Percentiles rank a stretch among this genome's conserved stretches.
phyloP scores from a whole-genome alignment of 2,888 invertebrate species.

The Herminia tarsipennalis region DNA sequence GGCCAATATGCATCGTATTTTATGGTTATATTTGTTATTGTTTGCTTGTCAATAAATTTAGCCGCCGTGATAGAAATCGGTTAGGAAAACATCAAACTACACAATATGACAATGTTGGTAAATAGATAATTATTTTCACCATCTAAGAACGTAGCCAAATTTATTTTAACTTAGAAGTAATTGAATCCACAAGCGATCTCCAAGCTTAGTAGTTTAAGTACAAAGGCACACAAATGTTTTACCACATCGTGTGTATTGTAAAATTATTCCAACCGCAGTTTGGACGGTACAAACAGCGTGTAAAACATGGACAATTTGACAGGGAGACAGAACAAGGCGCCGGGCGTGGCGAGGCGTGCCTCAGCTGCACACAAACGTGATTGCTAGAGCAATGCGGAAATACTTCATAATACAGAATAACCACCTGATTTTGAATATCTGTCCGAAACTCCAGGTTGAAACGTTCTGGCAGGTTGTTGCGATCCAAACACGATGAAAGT shows the following conservation, averaged over 20 bases:
- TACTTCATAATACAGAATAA: constrained; percentile 31
- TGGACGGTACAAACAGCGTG: constrained; percentile 29
- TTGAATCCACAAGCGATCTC: too few species aligned
- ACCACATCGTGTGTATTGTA: constrained; percentile 5
- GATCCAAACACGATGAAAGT: neutral
- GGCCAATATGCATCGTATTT: too few species aligned
- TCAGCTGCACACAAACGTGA: constrained; percentile 49
- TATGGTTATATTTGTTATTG: too few species aligned
- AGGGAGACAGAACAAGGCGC: constrained; percentile 34
- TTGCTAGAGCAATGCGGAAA: constrained; percentile 41
- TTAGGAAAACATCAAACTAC: too few species aligned
- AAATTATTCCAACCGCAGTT: constrained; percentile 30
- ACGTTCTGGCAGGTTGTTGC: neutral
- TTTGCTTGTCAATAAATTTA: too few species aligned
- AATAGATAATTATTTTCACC: too few species aligned
- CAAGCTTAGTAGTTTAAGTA: neutral
- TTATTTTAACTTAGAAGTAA: too few species aligned
- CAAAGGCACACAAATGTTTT: neutral
- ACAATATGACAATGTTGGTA: too few species aligned
- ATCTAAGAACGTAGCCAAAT: too few species aligned
- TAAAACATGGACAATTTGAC: constrained; percentile 46
- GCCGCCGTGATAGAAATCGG: too few species aligned
- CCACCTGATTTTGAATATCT: constrained; percentile 29
- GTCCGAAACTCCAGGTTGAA: constrained; percentile 15
- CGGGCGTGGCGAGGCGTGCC: constrained; percentile 24